Evolutionary conservation across 2,113 vertebrate genomes (phyloP), one percentile per base, ranked within the genome.

Genomic region (Cyprinus carpio): DNA sequence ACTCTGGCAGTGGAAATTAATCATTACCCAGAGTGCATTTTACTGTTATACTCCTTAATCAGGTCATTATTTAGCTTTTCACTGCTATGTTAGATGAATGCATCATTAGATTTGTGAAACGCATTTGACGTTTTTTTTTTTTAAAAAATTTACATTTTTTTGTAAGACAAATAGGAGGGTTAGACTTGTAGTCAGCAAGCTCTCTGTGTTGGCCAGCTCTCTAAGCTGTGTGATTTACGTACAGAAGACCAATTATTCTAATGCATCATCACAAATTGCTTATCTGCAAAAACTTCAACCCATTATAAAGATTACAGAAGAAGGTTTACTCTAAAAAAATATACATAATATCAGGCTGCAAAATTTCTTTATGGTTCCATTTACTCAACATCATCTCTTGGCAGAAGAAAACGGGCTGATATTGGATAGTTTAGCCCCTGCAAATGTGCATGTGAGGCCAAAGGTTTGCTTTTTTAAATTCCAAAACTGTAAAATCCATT

Each of bases 181-280:
- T 8, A 82, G 31, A 43, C 76, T 16, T 25, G 16, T 7, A 75
- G 16, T 83, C 72, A 69, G 62, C 80, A 25, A 15, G 4, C 23
- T 54, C 13, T 75, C 79, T 54, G 79, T 46, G 43, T 82, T 46
- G 16, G 60, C 29, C 34, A 31, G 27, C 49, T 58, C n/a, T 29
- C 56, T 46, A 18, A 29, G 31, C 51, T 34, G 65, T 77, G 3
- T 87, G 72, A 31, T 89, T 82, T 37, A 86, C 75, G 18, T n/a
- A 54, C 29, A 4, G 46, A 34, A 85, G 76, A 43, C 58, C 65
- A 79, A 40, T 58, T 81, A 87, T 83, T 58, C 51, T 86, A 84
- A 87, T 81, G 75, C 49, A 74, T 80, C 84, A 86, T 90, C 74
- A 86, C 77, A 81, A 87, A 87, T n/a, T 29, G 60, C 4, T 84